These are phyloP conservation scores for Plagodis dolabraria DNA, from an alignment of 2,888 invertebrate species.

Conservation along the genomic window DNA sequence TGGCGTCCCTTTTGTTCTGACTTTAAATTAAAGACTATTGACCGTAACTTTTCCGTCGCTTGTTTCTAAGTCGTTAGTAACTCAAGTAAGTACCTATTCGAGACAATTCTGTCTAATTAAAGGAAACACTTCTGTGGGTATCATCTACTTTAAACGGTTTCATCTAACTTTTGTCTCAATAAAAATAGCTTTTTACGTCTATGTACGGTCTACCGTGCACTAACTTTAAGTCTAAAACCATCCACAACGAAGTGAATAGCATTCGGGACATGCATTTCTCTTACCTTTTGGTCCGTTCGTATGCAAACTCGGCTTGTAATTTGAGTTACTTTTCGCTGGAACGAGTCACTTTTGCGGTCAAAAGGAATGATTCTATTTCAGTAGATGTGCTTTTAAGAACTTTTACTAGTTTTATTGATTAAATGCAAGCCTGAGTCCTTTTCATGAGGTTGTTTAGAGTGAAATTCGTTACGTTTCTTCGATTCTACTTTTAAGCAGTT, in stretches of 20 bases:
- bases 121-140: constrained; percentile 42
- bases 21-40: constrained; percentile 77
- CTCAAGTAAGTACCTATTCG: constrained; percentile 40
- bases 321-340: constrained; percentile 62
- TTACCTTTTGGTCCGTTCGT: constrained; percentile 39
- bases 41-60: constrained; percentile 64
- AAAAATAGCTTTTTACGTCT: constrained; percentile 10
- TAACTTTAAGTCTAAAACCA: constrained; percentile 31
- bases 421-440: constrained; percentile 82
- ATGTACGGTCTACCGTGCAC: too few relatives aligned
- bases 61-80: constrained; percentile 52
- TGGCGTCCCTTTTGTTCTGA: constrained; percentile 71
- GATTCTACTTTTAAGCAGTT: constrained; percentile 83
- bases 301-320: constrained; percentile 55
- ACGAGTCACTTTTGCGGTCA: constrained; percentile 67
- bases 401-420: constrained; percentile 78
- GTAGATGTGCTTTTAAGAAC: constrained; percentile 73
- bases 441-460: constrained; percentile 75
- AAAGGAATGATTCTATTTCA: constrained; percentile 74
- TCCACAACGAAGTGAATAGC: constrained; percentile 37
- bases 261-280: constrained; percentile 46
- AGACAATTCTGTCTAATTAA: constrained; percentile 46
- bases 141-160: constrained; percentile 25
- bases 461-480: constrained; percentile 80
- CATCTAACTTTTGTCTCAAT: constrained; percentile 19